Percentiles rank a stretch among this genome's conserved stretches.
These are phyloP conservation scores for Simalia tracyae DNA, from an alignment of 2,797 vertebrate species.

Conservation along the genomic window DNA sequence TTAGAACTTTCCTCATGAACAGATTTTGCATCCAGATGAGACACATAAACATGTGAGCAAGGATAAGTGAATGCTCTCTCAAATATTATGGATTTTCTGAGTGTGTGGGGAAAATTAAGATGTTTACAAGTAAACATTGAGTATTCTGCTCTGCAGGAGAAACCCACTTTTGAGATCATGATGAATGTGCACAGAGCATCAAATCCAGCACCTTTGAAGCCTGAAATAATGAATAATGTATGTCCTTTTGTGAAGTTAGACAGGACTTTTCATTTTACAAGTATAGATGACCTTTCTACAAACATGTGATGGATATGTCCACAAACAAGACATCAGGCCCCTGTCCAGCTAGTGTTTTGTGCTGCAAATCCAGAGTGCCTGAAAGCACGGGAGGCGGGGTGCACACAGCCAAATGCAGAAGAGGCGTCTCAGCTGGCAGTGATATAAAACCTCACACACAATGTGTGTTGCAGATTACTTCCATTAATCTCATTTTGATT, in stretches of 20 bases:
- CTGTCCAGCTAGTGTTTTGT: conserved; percentile 6
- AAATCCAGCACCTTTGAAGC: not conserved
- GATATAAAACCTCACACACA: conserved; percentile 35
- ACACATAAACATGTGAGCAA: not conserved
- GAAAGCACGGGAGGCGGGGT: not conserved
- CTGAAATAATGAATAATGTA: conserved; percentile 36
- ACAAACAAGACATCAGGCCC: not conserved
- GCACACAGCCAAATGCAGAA: conserved; percentile 5
- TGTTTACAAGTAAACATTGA: conserved; percentile 31
- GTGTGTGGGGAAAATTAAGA: conserved; percentile 28
- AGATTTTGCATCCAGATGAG: conserved; percentile 27
- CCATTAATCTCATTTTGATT: conserved; percentile 44
- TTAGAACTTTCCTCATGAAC: not conserved
- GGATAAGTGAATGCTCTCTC: conserved; percentile 5
- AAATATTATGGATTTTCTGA: conserved; percentile 33
- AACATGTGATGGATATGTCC: not conserved
- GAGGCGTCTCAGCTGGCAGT: conserved; percentile 25
- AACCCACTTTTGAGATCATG: conserved; percentile 32
- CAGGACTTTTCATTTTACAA: conserved; percentile 8
- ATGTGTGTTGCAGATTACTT: conserved; percentile 28
- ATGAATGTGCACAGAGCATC: conserved; percentile 12
- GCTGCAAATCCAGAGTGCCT: not conserved
- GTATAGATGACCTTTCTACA: conserved; percentile 16
- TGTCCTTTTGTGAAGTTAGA: conserved; percentile 21
- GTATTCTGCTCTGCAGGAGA: conserved; percentile 22